A percentile compares a stretch with the other conserved stretches of the same genome.
These are phyloP conservation scores for Eleginops maclovinus DNA, from an alignment of 2,113 vertebrate species.

Conservation along the genomic window DNA sequence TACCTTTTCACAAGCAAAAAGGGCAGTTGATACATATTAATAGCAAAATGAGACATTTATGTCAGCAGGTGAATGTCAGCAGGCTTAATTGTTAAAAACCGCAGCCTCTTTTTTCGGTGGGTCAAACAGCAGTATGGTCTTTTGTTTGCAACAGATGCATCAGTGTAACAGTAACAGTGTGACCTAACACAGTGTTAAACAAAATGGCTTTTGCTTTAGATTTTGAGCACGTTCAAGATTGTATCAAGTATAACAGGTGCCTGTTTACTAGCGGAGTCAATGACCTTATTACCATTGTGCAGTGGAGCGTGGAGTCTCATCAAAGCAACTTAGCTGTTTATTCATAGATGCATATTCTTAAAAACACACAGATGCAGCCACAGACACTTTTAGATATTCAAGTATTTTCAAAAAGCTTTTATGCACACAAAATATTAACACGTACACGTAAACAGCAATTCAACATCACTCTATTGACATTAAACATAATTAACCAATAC, in stretches of 20 bases:
- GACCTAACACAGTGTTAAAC: neutral
- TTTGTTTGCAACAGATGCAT: too few relatives aligned
- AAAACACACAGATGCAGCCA: slow-evolving; percentile 3
- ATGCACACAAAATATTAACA: neutral
- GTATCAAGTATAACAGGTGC: slow-evolving; percentile 27
- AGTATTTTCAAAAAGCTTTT: neutral
- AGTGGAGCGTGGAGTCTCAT: slow-evolving; percentile 52
- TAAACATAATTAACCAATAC: too few relatives aligned
- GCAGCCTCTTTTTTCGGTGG: too few relatives aligned
- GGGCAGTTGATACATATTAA: neutral
- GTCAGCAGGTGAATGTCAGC: slow-evolving; percentile 8
- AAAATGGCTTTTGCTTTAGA: neutral
- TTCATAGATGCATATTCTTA: slow-evolving; percentile 47
- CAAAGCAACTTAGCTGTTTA: slow-evolving; percentile 30
- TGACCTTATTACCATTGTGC: slow-evolving; percentile 44
- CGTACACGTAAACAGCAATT: neutral
- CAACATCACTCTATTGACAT: too few relatives aligned
- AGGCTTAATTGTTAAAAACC: slow-evolving; percentile 3
- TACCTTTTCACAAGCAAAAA: neutral
- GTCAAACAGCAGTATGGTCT: neutral
- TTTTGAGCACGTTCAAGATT: neutral
- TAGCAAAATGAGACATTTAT: neutral
- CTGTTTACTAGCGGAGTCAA: slow-evolving; percentile 45
- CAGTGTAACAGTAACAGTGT: neutral
- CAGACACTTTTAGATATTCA: neutral